Evolutionary conservation across 2,113 vertebrate species (phyloP), one percentile per base, ranked within the genome.

Genomic region (Aleadryas rufinucha): DNA sequence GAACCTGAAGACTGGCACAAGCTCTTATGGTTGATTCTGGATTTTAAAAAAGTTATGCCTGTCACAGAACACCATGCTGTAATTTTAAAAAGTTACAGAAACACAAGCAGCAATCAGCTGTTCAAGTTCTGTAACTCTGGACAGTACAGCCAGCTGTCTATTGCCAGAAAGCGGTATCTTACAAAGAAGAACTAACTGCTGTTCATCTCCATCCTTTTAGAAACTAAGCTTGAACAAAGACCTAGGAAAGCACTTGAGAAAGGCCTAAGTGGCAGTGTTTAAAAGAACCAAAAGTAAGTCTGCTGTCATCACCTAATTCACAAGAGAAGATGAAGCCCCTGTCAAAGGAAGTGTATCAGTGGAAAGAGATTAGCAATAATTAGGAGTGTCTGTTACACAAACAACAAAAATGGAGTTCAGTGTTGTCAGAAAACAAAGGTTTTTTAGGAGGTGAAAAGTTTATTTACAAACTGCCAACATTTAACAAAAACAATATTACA

Each of bases 391-490:
- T 64, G 18, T 23, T 50, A 26, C n/a, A 44, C n/a, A 71, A 74
- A 80, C 19, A 89, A 84, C 17, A 45, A 88, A 94, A 93, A 10
- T 53, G 4, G 18, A 83, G 20, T 50, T 28, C 79, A 54, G 6
- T 42, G 42, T 28, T 85, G 56, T 30, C 18, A 86, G 49, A 83
- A 71, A 88, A 92, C 30, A 86, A 28, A 74, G 22, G 27, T 3
- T 16, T 96, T 96, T 97, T 93, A 96, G 84, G 94, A 98, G 91
- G 96, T 87, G 65, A 96, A 96, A 97, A 96, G 70, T 98, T 98
- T 98, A 98, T 98, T 98, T 97, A 96, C 92, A 98, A 98, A 98
- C 76, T 95, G 82, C 42, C 78, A 96, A 98, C 94, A 97, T 95
- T 96, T 97, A 97, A 96, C 95, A 97, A 98, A 97, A 97, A 96